phyloP scores from a whole-genome alignment of 2,888 invertebrate genomes.

The Coelinius sp. region DNA sequence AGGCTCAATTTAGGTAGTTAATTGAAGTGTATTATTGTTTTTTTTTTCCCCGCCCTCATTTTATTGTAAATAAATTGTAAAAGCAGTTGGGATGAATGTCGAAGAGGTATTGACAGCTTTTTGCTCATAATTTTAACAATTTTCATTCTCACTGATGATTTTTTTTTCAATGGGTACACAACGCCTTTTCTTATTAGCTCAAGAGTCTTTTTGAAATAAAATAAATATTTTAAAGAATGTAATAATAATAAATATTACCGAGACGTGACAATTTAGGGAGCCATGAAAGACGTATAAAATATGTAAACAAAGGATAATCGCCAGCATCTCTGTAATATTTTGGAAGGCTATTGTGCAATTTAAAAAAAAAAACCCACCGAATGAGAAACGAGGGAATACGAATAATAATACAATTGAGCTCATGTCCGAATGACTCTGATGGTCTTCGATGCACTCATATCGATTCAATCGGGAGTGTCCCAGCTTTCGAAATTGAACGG shows the following conservation, averaged over 20 bases:
- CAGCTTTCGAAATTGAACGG: slow-evolving; percentile 31
- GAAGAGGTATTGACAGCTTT: slow-evolving; percentile 26
- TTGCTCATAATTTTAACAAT: background rate
- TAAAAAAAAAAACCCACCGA: slow-evolving; percentile 30
- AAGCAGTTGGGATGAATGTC: slow-evolving; percentile 43
- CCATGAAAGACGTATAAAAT: too few species aligned
- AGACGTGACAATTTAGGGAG: too few species aligned
- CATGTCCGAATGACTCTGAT: slow-evolving; percentile 20
- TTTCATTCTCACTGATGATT: background rate
- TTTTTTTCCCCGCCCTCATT: too few species aligned
- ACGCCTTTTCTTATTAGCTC: background rate
- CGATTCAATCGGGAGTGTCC: slow-evolving; percentile 9
- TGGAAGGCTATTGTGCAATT: slow-evolving; percentile 14
- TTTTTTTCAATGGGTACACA: background rate
- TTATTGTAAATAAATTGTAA: slow-evolving; percentile 8
- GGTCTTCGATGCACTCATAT: slow-evolving; percentile 22
- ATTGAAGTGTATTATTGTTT: slow-evolving; percentile 49
- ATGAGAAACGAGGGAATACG: slow-evolving; percentile 8
- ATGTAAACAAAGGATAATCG: too few species aligned
- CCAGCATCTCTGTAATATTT: background rate
- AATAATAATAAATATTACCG: too few species aligned
- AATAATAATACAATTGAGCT: slow-evolving; percentile 3
- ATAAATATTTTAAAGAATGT: background rate
- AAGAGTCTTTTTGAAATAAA: background rate
- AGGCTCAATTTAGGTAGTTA: slow-evolving; percentile 67